Conservation (phyloP, 2,888 invertebrate genomes). For the Sericinus montela region DNA sequence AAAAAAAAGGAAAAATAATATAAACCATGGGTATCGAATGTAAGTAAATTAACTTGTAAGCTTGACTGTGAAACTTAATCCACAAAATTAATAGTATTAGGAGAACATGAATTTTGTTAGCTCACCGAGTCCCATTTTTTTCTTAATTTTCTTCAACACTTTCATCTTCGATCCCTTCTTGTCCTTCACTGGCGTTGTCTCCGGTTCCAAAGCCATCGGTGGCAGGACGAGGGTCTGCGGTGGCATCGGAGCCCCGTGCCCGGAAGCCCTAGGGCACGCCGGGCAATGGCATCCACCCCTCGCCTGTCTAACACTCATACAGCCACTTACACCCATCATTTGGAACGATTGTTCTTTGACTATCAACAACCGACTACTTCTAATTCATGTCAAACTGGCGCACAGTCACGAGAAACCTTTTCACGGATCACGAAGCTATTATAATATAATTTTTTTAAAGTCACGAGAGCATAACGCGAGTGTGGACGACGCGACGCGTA, state of each 20-base stretch:
- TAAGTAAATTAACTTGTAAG: too few relatives aligned
- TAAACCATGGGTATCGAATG: neutral
- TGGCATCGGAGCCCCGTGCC: conserved; percentile 56
- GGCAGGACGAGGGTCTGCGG: conserved; percentile 69
- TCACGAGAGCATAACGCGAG: conserved; percentile 23
- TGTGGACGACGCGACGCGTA: conserved; percentile 28
- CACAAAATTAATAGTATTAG: too few relatives aligned
- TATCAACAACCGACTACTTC: conserved; percentile 17
- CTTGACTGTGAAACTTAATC: too few relatives aligned
- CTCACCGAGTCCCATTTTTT: conserved; percentile 93
- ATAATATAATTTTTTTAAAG: neutral
- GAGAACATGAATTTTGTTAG: neutral
- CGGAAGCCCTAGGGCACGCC: conserved; percentile 70
- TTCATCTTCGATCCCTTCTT: conserved; percentile 87
- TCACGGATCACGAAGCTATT: conserved; percentile 24
- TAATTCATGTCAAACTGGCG: conserved; percentile 29
- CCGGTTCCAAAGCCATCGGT: conserved; percentile 68
- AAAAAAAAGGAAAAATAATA: too few relatives aligned
- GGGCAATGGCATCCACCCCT: conserved; percentile 78
- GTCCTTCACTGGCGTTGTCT: conserved; percentile 67
- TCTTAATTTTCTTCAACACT: conserved; percentile 92
- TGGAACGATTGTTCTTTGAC: conserved; percentile 33
- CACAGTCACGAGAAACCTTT: conserved; percentile 28
- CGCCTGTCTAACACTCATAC: conserved; percentile 76
- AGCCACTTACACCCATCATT: conserved; percentile 79